A percentile compares a stretch with the other conserved stretches of the same genome.
phyloP scores from a whole-genome alignment of 1,140 invertebrate genomes.

The Drosophila aff. region DNA sequence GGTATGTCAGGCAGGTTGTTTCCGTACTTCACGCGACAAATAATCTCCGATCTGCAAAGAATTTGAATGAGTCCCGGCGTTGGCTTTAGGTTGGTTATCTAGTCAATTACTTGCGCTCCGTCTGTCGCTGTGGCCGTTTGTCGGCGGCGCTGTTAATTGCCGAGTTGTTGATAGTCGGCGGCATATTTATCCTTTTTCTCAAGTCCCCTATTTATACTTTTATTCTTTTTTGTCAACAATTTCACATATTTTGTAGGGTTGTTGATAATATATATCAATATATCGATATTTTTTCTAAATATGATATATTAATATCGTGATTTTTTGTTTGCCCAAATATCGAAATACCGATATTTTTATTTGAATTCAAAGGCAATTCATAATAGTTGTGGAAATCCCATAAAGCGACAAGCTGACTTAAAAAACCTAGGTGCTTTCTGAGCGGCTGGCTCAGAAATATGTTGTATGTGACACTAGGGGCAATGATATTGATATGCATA shows the following conservation, averaged over 20 bases:
- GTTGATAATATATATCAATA: too few relatives aligned
- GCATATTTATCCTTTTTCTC: conserved; percentile 82
- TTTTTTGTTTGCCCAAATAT: conserved; percentile 8
- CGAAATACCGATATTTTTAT: too few relatives aligned
- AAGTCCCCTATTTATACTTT: not conserved
- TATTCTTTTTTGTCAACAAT: not conserved
- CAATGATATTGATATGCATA: too few relatives aligned
- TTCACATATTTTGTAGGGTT: not conserved
- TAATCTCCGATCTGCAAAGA: conserved; percentile 86
- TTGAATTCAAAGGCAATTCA: too few relatives aligned
- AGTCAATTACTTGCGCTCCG: conserved; percentile 86
- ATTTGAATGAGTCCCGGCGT: not conserved
- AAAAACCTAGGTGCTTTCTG: too few relatives aligned
- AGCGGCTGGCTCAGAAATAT: too few relatives aligned
- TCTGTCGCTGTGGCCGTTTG: conserved; percentile 85
- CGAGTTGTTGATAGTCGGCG: conserved; percentile 88
- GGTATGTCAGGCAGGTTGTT: conserved; percentile 99
- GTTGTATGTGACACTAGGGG: too few relatives aligned
- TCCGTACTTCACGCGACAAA: conserved; percentile 97
- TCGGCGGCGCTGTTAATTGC: conserved; percentile 79
- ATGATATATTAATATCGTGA: too few relatives aligned
- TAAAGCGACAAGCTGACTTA: too few relatives aligned
- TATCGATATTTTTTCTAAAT: conserved; percentile 67
- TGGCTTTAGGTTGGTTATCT: not conserved
- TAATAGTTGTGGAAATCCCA: too few relatives aligned